Evolutionary conservation across 2,888 invertebrate species (phyloP), one percentile per base, ranked within the genome.

Genomic region (Pimpla rufipes): DNA sequence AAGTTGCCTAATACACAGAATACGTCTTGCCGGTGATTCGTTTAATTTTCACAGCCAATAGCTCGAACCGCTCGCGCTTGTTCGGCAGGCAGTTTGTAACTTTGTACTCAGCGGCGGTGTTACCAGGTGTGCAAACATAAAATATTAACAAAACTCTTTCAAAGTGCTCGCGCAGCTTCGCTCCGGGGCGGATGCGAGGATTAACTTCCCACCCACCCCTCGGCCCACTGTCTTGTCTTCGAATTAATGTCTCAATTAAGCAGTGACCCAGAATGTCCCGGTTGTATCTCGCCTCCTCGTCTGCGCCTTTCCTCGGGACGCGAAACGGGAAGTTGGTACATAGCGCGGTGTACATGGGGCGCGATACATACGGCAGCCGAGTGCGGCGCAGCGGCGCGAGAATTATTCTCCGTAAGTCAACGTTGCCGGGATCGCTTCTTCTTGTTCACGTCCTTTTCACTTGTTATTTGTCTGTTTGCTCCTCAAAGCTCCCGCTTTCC

Each of bases 231-330:
- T 81, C 81, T 85, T 80, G 70, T 68, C 83, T 83, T 80, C 73
- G 75, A 85, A 86, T 86, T 86, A 85, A 85, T 86, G 86, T 83
- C 85, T 81, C 86, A 85, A 86, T 86, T 85, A 86, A 86, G 83
- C 81, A 76, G 81, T 86, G 86, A 85, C 86, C 86, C 71, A 83
- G 86, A 86, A 85, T 86, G 78, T 75, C 81, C 64, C 57, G 82
- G 81, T 80, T 84, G 62, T 80, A 84, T 79, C 73, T 55, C 40
- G 55, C 47, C 76, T 57, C 59, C 81, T 71, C 80, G 50, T 70
- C 42, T 16, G 76, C 42, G 68, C 64, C 52, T 71, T n/a, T n/a
- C n/a, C 67, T 66, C 57, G 57, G 37, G 40, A 37, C 29, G 73
- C 52, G 67, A 79, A 79, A 79, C 52, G 73, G 47, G 57, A 67